These are phyloP conservation scores for Herminia tarsipennalis DNA, from an alignment of 2,888 invertebrate species.

Conservation along the genomic window DNA sequence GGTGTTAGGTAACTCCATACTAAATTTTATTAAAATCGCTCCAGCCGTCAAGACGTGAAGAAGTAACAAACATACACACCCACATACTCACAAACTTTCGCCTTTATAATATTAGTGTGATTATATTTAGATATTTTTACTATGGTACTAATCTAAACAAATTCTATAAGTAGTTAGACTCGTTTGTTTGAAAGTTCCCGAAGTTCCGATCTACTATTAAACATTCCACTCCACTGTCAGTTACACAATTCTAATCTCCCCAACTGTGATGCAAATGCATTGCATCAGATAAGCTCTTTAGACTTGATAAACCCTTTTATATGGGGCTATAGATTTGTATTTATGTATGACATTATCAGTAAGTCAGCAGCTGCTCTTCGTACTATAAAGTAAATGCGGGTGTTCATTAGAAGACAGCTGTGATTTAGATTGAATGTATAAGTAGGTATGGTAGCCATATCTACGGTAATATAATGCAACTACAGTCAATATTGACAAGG, in stretches of 20 bases:
- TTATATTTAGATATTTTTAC: too few species aligned
- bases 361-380: conserved; percentile 12
- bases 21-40: too few species aligned
- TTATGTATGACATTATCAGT: conserved; percentile 24
- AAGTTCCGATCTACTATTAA: conserved; percentile 5
- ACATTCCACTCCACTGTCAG: conserved; percentile 11
- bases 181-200: neutral
- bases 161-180: too few species aligned
- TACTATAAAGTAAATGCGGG: conserved; percentile 18
- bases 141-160: too few species aligned
- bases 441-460: neutral
- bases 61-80: too few species aligned
- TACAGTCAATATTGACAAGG: too few species aligned
- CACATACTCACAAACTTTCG: too few species aligned
- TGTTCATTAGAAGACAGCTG: conserved; percentile 18
- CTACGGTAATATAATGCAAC: neutral
- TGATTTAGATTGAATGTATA: conserved; percentile 17
- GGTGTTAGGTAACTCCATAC: too few species aligned
- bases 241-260: conserved; percentile 19
- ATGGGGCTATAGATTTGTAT: conserved; percentile 21
- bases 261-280: conserved; percentile 12
- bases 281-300: conserved; percentile 30
- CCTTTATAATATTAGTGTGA: too few species aligned
- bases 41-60: too few species aligned
- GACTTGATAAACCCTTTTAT: conserved; percentile 27